Conservation (phyloP, 1,140 invertebrate genomes). For the Drosophila seguyi region DNA sequence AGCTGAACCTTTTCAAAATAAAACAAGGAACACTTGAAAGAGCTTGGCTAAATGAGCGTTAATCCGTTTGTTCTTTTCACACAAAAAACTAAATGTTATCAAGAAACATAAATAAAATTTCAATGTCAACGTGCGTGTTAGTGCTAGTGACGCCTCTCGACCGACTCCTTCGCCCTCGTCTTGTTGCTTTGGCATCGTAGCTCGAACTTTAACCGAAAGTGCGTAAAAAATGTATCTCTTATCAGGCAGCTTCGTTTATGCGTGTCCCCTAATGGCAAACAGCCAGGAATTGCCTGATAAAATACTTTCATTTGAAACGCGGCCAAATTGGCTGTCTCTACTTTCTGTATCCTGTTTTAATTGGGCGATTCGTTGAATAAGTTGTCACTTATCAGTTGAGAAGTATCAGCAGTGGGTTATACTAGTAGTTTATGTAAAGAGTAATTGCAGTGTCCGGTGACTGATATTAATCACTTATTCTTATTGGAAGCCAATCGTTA, state of each 20-base stretch:
- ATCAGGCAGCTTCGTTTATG: constrained; percentile 70
- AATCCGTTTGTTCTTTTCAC: constrained; percentile 9
- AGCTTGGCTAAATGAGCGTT: constrained; percentile 29
- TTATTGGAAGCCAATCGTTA: constrained; percentile 44
- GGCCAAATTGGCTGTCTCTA: constrained; percentile 36
- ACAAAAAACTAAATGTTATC: constrained; percentile 31
- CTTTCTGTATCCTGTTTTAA: constrained; percentile 32
- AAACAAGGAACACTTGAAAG: constrained; percentile 8
- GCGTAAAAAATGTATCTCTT: constrained; percentile 82
- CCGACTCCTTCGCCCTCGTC: constrained; percentile 21
- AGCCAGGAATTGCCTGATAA: constrained; percentile 51
- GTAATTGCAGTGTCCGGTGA: constrained; percentile 48
- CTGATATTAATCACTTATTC: constrained; percentile 42
- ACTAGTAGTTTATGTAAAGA: constrained; percentile 23
- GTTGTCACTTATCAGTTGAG: constrained; percentile 14
- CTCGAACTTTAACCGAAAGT: constrained; percentile 63
- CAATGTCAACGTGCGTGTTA: constrained; percentile 55
- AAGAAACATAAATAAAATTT: constrained; percentile 28
- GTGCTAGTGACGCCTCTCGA: constrained; percentile 38
- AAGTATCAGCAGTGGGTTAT: neutral
- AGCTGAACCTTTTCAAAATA: constrained; percentile 5
- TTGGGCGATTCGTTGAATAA: constrained; percentile 16
- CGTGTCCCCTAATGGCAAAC: constrained; percentile 54
- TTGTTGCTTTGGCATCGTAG: constrained; percentile 55
- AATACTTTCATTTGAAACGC: constrained; percentile 32